These are phyloP conservation scores for Anthoscopus minutus DNA, from an alignment of 2,113 vertebrate species.

Conservation along the genomic window DNA sequence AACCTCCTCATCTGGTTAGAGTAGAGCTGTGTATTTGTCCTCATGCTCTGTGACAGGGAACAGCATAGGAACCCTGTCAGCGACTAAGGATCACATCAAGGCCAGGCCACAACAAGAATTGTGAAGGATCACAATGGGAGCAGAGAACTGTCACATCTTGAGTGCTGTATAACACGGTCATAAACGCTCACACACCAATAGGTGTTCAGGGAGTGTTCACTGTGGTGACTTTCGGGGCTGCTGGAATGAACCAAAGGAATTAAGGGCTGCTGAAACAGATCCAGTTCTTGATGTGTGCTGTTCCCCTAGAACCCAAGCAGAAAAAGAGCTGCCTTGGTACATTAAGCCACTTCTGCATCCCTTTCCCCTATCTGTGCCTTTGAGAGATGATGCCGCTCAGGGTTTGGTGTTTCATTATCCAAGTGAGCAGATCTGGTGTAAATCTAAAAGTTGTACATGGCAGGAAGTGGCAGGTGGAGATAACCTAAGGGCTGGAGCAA, in stretches of 20 bases:
- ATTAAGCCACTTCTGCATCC: not conserved
- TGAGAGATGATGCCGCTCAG: not conserved
- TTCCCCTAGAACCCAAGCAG: not conserved
- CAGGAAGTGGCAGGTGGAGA: constrained; percentile 54
- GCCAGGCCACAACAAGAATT: not conserved
- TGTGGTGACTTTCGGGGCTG: not conserved
- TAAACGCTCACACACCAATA: not conserved
- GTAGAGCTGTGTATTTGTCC: not conserved
- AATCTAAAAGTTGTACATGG: not conserved
- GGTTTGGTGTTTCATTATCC: not conserved
- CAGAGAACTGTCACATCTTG: not conserved
- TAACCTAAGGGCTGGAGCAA: constrained; percentile 13
- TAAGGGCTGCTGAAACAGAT: not conserved
- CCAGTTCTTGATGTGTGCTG: not conserved
- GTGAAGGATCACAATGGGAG: rapidly evolving
- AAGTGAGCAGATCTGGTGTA: not conserved
- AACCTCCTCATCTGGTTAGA: not conserved
- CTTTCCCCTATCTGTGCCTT: not conserved
- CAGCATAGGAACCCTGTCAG: not conserved
- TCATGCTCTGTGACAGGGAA: not conserved
- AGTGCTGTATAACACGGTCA: not conserved
- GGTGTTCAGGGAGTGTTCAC: not conserved
- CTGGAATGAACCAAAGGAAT: not conserved
- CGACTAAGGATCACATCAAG: not conserved
- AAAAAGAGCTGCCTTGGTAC: not conserved